Base-by-base conservation (phyloP, 1,140 invertebrate species). In the Drosophila virilis region DNA sequence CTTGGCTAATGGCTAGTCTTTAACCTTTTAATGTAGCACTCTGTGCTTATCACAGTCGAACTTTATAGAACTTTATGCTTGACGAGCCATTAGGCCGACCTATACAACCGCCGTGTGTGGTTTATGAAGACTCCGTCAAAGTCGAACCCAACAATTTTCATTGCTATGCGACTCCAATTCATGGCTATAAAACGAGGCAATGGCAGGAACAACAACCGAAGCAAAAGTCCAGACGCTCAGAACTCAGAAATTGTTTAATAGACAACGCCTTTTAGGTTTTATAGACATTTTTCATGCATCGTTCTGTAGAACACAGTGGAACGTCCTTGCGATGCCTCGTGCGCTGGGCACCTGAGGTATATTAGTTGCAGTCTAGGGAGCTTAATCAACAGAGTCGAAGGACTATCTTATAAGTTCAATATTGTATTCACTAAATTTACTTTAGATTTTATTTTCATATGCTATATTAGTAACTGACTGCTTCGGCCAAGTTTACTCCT, bases 1-100 rank as follows among this genome's bases (percentile, higher is more conserved):
- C 82, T 88, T 86, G 82, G 82, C 82, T 86, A 88, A 86, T 86
- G 83, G 83, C 73, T 83, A 81, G 76, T 86, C 83, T 89, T 86
- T 86, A 86, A 86, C 83, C 79, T 79, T 86, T 86, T 86, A 86
- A 88, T 86, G 84, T 73, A 69, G 76, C 82, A 76, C 78, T 88
- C 78, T 81, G 61, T 51, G 72, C 83, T 85, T 85, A 85, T 85
- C 82, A 86, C 43, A 52, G 45, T 57, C 52, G 75, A 74, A 77
- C 59, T 77, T 74, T 66, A 74, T 60, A 68, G 52, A 77, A 78
- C 76, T 78, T 78, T 70, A 78, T 65, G 61, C 67, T 51, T 38
- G 59, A 9, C 52, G 33, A 46, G 67, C 72, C 54, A 74, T 74
- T 74, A 74, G 50, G 66, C 22, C 66, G 59, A 61, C 51, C 72